Evolutionary conservation across 2,113 vertebrate genomes (phyloP).

Genomic region (Festucalex cinctus): DNA sequence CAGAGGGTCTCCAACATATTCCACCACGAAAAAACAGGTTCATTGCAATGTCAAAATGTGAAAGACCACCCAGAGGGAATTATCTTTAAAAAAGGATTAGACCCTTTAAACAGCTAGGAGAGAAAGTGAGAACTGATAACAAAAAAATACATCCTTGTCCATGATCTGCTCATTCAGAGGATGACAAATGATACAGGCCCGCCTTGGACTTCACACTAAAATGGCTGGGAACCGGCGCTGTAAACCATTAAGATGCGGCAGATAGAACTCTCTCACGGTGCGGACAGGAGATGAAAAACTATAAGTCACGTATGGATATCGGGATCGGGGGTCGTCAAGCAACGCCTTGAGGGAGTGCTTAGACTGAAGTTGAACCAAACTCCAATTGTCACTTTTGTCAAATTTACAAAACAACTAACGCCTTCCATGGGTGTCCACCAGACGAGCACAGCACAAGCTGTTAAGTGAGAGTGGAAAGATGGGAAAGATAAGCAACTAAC

Average conservation of each 20-base stretch:
- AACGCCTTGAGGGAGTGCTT: conserved; percentile 27
- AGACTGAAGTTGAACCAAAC: conserved; percentile 12
- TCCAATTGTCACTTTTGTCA: conserved; percentile 1
- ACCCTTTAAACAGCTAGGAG: conserved; percentile 13
- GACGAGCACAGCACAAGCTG: background rate
- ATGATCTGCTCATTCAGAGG: conserved; percentile 40
- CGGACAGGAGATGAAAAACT: conserved; percentile 40
- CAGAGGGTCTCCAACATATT: background rate
- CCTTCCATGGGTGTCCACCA: background rate
- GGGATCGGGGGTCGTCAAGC: conserved; percentile 4
- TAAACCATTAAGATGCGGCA: conserved; percentile 36
- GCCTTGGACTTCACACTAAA: conserved; percentile 36
- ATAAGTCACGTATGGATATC: conserved; percentile 27
- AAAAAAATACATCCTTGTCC: conserved; percentile 33
- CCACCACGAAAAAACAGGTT: background rate
- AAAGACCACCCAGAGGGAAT: conserved; percentile 45
- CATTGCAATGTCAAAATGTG: background rate
- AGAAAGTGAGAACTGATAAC: conserved; percentile 35
- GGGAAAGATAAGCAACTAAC: background rate
- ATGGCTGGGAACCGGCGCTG: conserved; percentile 46
- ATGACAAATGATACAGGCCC: conserved; percentile 35
- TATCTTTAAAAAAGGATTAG: conserved; percentile 28
- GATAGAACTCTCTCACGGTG: conserved; percentile 29
- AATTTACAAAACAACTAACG: conserved; percentile 2
- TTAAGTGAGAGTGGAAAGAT: background rate